A percentile compares a stretch with the other conserved stretches of the same genome.
phyloP scores from a whole-genome alignment of 1,140 invertebrate species.

The Aphis gossypii region DNA sequence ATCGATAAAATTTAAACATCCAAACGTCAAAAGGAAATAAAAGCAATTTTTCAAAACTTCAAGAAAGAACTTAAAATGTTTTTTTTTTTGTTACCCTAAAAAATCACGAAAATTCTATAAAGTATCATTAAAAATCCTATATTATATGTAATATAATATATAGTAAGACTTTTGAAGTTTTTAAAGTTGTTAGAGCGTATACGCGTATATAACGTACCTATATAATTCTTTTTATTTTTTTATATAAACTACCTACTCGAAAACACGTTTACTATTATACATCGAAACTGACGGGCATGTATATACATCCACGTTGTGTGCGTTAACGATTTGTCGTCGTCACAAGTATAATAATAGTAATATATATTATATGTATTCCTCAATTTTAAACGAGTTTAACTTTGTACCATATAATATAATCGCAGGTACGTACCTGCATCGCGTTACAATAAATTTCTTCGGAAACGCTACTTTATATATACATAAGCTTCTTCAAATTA shows the following conservation, averaged over 20 bases:
- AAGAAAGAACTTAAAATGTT: not conserved
- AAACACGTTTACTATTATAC: slow-evolving; percentile 1
- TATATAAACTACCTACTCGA: not conserved
- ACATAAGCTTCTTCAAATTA: not conserved
- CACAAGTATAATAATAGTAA: not conserved
- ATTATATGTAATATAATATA: not conserved
- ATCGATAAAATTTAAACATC: not conserved
- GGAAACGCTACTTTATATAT: not conserved
- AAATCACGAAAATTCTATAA: not conserved
- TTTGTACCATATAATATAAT: not conserved
- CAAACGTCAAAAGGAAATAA: not conserved
- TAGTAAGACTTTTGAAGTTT: not conserved
- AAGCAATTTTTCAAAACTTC: not conserved
- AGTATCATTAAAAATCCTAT: not conserved
- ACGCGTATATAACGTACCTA: not conserved
- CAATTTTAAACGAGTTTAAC: not conserved
- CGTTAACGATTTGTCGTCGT: not conserved
- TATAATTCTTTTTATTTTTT: not conserved
- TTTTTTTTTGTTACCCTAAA: not conserved
- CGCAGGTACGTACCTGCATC: too few relatives aligned
- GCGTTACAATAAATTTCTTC: not conserved
- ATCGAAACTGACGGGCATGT: not conserved
- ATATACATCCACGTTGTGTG: not conserved
- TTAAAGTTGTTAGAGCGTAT: not conserved
- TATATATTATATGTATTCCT: not conserved